phyloP scores from a whole-genome alignment of 2,888 invertebrate species.

The Isotomurus palustris region DNA sequence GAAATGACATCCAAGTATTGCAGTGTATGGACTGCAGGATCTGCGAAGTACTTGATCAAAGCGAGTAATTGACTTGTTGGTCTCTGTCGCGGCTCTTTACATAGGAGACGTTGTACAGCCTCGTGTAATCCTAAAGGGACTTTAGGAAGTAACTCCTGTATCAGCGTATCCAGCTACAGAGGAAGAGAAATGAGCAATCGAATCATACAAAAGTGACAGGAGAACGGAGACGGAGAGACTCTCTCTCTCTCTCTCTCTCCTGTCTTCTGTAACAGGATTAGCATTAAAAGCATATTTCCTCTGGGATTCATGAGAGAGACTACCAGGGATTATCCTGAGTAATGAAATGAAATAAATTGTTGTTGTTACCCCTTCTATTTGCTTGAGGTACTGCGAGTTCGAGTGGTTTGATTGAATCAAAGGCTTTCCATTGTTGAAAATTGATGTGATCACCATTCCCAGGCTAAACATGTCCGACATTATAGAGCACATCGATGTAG shows the following conservation, averaged over 20 bases:
- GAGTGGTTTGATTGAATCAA: slow-evolving; percentile 88
- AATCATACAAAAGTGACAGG: no score
- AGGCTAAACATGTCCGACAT: slow-evolving; percentile 93
- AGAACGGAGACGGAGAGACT: no score
- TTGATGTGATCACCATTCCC: slow-evolving; percentile 87
- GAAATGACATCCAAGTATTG: slow-evolving; percentile 89
- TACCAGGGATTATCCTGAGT: background rate
- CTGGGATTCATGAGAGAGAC: no score
- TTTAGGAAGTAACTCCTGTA: slow-evolving; percentile 69
- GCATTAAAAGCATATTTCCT: no score
- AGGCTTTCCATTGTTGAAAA: slow-evolving; percentile 85
- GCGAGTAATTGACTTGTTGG: slow-evolving; percentile 88
- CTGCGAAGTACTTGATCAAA: slow-evolving; percentile 85
- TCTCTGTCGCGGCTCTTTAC: slow-evolving; percentile 74
- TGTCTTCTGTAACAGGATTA: no score
- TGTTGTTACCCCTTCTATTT: slow-evolving; percentile 82
- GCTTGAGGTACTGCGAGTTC: slow-evolving; percentile 79
- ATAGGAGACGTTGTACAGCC: slow-evolving; percentile 72
- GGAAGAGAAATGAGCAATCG: background rate
- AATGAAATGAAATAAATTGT: background rate
- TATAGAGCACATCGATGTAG: slow-evolving; percentile 72
- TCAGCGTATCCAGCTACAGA: slow-evolving; percentile 73
- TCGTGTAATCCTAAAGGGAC: slow-evolving; percentile 83
- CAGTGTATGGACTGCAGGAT: slow-evolving; percentile 83
- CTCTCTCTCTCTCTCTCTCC: no score